These are phyloP conservation scores for Bruchidius siliquastri DNA, from an alignment of 2,888 invertebrate genomes.

Conservation along the genomic window DNA sequence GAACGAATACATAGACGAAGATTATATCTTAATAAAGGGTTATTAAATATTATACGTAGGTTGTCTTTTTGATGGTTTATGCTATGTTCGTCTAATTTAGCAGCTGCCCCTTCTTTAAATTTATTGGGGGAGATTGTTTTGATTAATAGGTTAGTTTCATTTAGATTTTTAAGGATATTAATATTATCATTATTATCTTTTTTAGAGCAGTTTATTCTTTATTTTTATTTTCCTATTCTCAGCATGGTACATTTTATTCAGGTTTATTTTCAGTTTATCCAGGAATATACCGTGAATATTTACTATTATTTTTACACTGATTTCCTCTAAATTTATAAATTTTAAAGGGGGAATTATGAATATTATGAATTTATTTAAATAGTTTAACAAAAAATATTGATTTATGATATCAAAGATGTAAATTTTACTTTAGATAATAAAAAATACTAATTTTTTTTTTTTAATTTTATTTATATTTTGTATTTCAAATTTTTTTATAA, in stretches of 20 bases:
- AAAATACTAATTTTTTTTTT: conserved; percentile 40
- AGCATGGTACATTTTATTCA: conserved; percentile 56
- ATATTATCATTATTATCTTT: conserved; percentile 51
- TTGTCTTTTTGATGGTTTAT: conserved; percentile 62
- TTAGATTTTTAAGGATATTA: conserved; percentile 51
- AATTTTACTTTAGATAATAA: conserved; percentile 50
- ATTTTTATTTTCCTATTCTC: conserved; percentile 59
- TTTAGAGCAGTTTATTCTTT: conserved; percentile 62
- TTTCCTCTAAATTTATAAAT: conserved; percentile 60
- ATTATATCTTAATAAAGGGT: conserved; percentile 59
- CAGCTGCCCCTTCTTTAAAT: conserved; percentile 64
- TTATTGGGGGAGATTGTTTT: conserved; percentile 60
- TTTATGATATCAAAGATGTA: conserved; percentile 62
- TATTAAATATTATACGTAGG: conserved; percentile 41
- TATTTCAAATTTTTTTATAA: conserved; percentile 45
- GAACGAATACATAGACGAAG: conserved; percentile 58
- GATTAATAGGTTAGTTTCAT: conserved; percentile 56
- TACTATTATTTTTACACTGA: conserved; percentile 60
- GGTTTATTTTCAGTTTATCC: conserved; percentile 51
- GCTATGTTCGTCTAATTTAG: conserved; percentile 59
- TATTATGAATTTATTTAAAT: conserved; percentile 57
- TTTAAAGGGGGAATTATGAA: conserved; percentile 50
- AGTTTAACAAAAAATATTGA: conserved; percentile 64
- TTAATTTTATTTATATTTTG: conserved; percentile 51
- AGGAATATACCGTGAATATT: conserved; percentile 54